phyloP scores from a whole-genome alignment of 2,888 invertebrate genomes.

The Orchesella flavescens region DNA sequence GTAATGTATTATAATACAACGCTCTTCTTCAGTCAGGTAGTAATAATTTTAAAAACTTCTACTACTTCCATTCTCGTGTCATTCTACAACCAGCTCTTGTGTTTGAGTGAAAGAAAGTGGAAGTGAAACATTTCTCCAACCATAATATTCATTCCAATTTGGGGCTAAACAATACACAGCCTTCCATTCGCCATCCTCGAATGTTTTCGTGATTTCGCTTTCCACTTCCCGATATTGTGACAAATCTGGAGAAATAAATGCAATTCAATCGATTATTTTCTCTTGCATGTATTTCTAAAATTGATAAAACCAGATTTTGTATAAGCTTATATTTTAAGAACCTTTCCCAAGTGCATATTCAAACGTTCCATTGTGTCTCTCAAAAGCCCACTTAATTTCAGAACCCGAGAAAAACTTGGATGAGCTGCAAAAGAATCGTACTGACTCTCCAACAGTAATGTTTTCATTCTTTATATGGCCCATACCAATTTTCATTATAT shows the following conservation, averaged over 20 bases:
- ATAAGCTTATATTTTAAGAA: conserved; percentile 6
- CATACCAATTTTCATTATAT: conserved; percentile 59
- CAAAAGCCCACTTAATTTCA: conserved; percentile 62
- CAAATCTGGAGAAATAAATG: too few relatives aligned
- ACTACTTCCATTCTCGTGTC: too few relatives aligned
- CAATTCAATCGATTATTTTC: too few relatives aligned
- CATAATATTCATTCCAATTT: conserved; percentile 65
- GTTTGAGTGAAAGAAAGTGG: conserved; percentile 25
- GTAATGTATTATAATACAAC: too few relatives aligned
- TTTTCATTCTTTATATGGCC: conserved; percentile 30
- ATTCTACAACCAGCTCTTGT: too few relatives aligned
- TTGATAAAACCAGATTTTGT: too few relatives aligned
- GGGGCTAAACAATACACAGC: conserved; percentile 63
- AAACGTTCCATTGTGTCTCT: conserved; percentile 57
- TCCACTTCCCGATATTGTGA: conserved; percentile 46
- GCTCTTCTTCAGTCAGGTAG: too few relatives aligned
- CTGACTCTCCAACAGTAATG: conserved; percentile 58
- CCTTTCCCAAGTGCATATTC: conserved; percentile 56
- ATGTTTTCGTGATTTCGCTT: conserved; percentile 47
- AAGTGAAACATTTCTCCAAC: conserved; percentile 65
- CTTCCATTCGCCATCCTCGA: conserved; percentile 59
- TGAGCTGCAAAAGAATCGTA: conserved; percentile 55
- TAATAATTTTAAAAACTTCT: too few relatives aligned
- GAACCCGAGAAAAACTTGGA: conserved; percentile 60
- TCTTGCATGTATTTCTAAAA: background rate